These are phyloP conservation scores for Ceratosolen solmsi DNA, from an alignment of 1,140 invertebrate species.

Conservation along the genomic window DNA sequence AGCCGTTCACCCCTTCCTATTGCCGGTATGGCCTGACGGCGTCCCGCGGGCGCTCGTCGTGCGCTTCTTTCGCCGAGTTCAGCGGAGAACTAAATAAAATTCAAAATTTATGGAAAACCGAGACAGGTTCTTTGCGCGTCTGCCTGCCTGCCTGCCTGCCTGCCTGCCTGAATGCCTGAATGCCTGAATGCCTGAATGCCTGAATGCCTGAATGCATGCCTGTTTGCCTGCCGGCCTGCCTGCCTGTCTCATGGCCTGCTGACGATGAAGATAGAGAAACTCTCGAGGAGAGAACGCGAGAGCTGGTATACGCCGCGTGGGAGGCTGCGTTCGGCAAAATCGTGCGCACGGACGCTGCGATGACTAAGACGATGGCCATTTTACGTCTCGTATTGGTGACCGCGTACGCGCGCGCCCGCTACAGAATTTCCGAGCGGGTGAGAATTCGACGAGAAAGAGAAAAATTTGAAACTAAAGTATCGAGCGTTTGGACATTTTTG, in stretches of 20 bases:
- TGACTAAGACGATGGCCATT: slow-evolving; percentile 6
- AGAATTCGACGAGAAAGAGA: not conserved
- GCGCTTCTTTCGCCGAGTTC: slow-evolving; percentile 28
- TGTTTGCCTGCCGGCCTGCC: slow-evolving; percentile 42
- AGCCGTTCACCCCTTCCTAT: not conserved
- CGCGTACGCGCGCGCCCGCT: not conserved
- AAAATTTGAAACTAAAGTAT: slow-evolving; percentile 40
- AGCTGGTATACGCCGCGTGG: slow-evolving; percentile 34
- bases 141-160: slow-evolving; percentile 9
- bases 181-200: not conserved
- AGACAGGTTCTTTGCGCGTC: slow-evolving; percentile 49
- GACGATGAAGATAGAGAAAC: slow-evolving; percentile 39
- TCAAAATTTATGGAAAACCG: slow-evolving; percentile 69
- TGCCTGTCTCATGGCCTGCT: not conserved
- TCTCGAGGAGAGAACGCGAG: slow-evolving; percentile 36
- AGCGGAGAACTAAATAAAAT: slow-evolving; percentile 65
- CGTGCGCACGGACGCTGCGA: not conserved
- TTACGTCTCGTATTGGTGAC: not conserved
- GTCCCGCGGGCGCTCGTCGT: not conserved
- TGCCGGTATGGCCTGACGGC: not conserved
- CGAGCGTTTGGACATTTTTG: slow-evolving; percentile 47
- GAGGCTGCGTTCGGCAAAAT: slow-evolving; percentile 26
- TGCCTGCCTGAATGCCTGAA: not conserved
- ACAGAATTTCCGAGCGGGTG: not conserved
- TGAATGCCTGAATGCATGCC: slow-evolving; percentile 11